Evolutionary conservation across 2,888 invertebrate genomes (phyloP).

Genomic region (Caenorhabditis imperialis): DNA sequence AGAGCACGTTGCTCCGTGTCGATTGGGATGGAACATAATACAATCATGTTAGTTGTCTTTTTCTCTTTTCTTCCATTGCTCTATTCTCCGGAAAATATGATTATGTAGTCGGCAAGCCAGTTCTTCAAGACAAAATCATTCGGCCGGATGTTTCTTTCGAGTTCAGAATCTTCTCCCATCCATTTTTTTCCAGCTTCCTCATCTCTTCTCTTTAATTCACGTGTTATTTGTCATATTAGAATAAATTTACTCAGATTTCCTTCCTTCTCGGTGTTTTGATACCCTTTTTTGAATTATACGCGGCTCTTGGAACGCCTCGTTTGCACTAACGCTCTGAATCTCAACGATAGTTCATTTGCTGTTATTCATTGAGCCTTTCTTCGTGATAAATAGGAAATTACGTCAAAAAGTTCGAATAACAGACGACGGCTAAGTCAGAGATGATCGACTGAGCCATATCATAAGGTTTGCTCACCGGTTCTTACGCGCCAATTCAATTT

Average conservation of each 20-base stretch:
- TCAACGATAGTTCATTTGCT: too few relatives aligned
- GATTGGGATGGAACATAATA: constrained; percentile 37
- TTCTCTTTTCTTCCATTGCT: constrained; percentile 17
- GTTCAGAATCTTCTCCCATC: constrained; percentile 13
- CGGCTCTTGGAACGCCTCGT: too few relatives aligned
- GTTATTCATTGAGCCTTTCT: too few relatives aligned
- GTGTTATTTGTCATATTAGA: constrained; percentile 3
- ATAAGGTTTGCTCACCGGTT: neutral
- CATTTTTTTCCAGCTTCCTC: neutral
- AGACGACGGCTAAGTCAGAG: neutral
- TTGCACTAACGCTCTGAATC: too few relatives aligned
- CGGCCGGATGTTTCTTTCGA: constrained; percentile 24
- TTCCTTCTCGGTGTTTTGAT: too few relatives aligned
- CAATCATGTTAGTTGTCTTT: constrained; percentile 42
- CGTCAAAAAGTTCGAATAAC: neutral
- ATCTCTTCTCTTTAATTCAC: neutral
- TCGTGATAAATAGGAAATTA: neutral
- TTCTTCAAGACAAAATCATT: constrained; percentile 25
- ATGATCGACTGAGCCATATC: neutral
- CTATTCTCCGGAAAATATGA: constrained; percentile 40
- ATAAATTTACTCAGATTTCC: too few relatives aligned
- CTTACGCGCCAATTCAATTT: neutral
- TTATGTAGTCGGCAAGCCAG: constrained; percentile 35
- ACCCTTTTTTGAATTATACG: too few relatives aligned
- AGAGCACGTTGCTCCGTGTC: constrained; percentile 17